Evolutionary conservation across 2,113 vertebrate species (phyloP), one percentile per base, ranked within the genome.

Genomic region (Acanthochromis polyacanthus): DNA sequence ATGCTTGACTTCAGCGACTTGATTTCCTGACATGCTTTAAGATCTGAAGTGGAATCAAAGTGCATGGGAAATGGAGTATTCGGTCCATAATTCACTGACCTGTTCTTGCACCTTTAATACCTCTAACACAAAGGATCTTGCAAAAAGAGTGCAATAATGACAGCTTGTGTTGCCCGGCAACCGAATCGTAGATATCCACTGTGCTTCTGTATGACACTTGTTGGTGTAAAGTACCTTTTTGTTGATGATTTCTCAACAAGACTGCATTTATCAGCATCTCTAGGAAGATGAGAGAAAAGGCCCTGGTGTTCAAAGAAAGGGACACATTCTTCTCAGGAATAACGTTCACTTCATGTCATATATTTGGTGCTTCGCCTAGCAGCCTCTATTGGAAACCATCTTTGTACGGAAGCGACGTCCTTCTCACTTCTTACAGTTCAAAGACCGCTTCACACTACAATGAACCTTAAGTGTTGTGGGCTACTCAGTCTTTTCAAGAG

Each of bases 381-480:
- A 62, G 60, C 72, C 84, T 90, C 85, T 86, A 90, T 73, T 88
- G 4, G 4, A 73, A 94, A 90, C 71, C 20, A 89, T 70, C 73
- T 88, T 10, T 83, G 84, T 85, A 74, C 91, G 22, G 51, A 92
- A 94, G 90, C 89, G 75, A 16, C 17, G 5, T 5, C 51, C 32
- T 74, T 56, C 20, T 43, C 1, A 10, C 28, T 30, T 32, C 53
- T 22, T 22, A 12, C 46, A 19, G 12, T 45, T 59, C 52, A 84
- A 32, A 82, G 32, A 74, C 90, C 92, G 92, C 78, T 87, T 78
- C 89, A 81, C 67, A 79, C 73, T 36, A 85, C 68, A 73, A 65
- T 91, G 88, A 93, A 93, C 91, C 92, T 86, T 91, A 85, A 95
- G 88, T 82, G 57, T 59, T 78, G 23, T 38, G 36, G 71, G 81